These are phyloP conservation scores for Zeugodacus cucurbitae DNA, from an alignment of 1,140 invertebrate species.

Conservation along the genomic window DNA sequence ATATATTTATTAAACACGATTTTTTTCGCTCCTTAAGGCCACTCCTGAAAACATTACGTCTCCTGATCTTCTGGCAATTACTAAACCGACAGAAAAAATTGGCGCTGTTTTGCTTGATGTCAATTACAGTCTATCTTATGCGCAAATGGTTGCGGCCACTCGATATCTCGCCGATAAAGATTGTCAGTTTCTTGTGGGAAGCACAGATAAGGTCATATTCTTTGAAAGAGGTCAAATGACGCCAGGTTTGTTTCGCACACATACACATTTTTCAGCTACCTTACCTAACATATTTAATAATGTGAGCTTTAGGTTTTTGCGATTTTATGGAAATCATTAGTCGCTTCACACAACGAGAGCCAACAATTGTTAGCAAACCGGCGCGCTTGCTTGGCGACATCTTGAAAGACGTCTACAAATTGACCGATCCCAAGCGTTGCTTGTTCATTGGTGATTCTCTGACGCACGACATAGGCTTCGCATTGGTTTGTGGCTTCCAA, in stretches of 20 bases:
- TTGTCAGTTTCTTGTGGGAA: constrained; percentile 35
- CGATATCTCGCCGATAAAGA: constrained; percentile 39
- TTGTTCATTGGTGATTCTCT: constrained; percentile 72
- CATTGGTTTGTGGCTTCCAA: constrained; percentile 66
- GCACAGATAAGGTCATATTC: constrained; percentile 21
- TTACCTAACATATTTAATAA: not conserved
- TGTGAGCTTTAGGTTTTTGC: not conserved
- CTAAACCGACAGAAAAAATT: constrained; percentile 25
- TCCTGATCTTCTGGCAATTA: too few species aligned
- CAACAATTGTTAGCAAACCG: constrained; percentile 68
- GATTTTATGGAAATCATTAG: constrained; percentile 65
- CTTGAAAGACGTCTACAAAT: constrained; percentile 59
- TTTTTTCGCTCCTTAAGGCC: too few species aligned
- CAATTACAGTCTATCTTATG: constrained; percentile 38
- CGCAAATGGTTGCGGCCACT: constrained; percentile 29
- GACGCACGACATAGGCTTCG: constrained; percentile 68
- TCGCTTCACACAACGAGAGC: constrained; percentile 59
- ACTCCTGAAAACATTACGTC: too few species aligned
- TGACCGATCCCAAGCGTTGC: constrained; percentile 67
- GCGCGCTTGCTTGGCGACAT: constrained; percentile 64
- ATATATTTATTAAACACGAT: too few species aligned
- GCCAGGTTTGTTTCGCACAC: constrained; percentile 45
- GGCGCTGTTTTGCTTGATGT: constrained; percentile 45
- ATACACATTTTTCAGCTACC: not conserved
- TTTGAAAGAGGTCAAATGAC: constrained; percentile 12